Percentiles rank a stretch among this genome's conserved stretches.
Conservation (phyloP, 2,113 vertebrate species). For the Vidua chalybeata region DNA sequence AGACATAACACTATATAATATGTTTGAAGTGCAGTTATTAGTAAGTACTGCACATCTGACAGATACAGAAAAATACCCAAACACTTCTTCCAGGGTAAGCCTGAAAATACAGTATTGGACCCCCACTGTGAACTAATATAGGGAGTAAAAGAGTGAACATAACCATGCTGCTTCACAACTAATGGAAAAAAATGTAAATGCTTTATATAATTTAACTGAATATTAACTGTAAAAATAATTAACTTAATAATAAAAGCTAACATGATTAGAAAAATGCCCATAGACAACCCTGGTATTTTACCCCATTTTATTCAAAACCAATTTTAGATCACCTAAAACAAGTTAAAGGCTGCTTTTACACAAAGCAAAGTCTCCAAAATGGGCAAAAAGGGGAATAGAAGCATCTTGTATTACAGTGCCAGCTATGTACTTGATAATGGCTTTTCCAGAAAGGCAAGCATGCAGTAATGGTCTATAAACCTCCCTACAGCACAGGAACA, state of each 20-base stretch:
- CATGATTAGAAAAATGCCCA: background rate
- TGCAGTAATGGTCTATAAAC: background rate
- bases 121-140: background rate
- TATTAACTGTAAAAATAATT: background rate
- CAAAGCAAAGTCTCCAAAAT: background rate
- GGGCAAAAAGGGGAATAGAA: background rate
- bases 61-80: background rate
- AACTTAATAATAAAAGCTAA: background rate
- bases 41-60: background rate
- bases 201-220: background rate
- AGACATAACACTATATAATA: background rate
- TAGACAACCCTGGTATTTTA: background rate
- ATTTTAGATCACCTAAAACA: background rate
- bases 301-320: background rate
- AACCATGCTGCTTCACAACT: background rate
- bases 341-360: background rate
- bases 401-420: background rate
- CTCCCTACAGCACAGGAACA: background rate
- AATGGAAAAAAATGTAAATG: background rate
- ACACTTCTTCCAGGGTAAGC: background rate
- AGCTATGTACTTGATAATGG: background rate
- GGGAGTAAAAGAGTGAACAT: background rate
- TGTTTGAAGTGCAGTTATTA: background rate
- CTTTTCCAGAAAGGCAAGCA: background rate
- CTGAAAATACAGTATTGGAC: background rate